A percentile compares a stretch with the other conserved stretches of the same genome.
Conservation (phyloP, 2,888 invertebrate genomes). For the Sepioteuthis lessoniana region DNA sequence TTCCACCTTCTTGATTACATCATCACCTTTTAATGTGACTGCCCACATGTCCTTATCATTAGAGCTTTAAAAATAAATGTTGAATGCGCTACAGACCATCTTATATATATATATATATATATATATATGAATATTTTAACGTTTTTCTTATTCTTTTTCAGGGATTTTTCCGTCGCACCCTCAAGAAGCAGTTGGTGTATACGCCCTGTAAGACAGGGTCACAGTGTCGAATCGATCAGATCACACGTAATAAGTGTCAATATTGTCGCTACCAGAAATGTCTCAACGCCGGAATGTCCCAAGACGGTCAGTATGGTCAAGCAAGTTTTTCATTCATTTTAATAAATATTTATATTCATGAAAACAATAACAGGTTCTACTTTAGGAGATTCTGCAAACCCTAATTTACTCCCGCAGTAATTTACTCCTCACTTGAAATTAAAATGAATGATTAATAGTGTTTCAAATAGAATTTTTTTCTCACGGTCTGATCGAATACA, state of each 20-base stretch:
- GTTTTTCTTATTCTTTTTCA: slow-evolving; percentile 55
- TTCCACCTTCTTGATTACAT: too few relatives aligned
- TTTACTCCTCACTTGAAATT: too few relatives aligned
- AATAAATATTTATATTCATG: too few relatives aligned
- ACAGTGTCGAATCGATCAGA: slow-evolving; percentile 71
- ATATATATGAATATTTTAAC: not conserved
- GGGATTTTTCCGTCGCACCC: slow-evolving; percentile 74
- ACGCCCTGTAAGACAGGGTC: slow-evolving; percentile 70
- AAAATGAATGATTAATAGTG: too few relatives aligned
- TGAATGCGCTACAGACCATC: too few relatives aligned
- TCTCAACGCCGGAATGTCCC: slow-evolving; percentile 74
- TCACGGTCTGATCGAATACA: too few relatives aligned
- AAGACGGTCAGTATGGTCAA: slow-evolving; percentile 64
- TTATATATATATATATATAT: too few relatives aligned
- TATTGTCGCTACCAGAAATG: slow-evolving; percentile 74
- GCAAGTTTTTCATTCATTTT: not conserved
- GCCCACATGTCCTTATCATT: too few relatives aligned
- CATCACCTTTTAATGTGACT: too few relatives aligned
- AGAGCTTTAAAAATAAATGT: too few relatives aligned
- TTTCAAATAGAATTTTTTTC: too few relatives aligned
- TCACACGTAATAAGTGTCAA: slow-evolving; percentile 73
- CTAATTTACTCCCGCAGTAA: not conserved
- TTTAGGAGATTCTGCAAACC: not conserved
- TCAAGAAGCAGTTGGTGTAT: slow-evolving; percentile 73
- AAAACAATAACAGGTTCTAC: not conserved